Evolutionary conservation across 2,888 invertebrate genomes (phyloP), one percentile per base, ranked within the genome.

Genomic region (Acanthosepion pharaonis): DNA sequence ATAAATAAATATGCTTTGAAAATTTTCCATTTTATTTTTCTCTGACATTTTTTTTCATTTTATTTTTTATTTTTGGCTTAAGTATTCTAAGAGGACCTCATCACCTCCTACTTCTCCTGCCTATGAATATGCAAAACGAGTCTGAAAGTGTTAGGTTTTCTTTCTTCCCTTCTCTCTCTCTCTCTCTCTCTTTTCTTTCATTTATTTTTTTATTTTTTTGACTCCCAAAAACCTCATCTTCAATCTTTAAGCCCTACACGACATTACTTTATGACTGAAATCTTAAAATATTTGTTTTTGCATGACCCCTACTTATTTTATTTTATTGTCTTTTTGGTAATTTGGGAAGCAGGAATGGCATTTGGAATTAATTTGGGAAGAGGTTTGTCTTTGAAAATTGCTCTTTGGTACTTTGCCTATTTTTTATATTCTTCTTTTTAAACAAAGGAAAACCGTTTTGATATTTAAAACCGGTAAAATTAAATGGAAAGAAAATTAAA

Each of bases 31-130:
- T 78, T 78, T 59, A 3, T 59, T 59, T 59, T 59, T 23, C 20
- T 78, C 18, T 78, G 11, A n/a, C 8, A n/a, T 78, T 78, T 78
- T 78, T 9, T 78, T 78, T n/a, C n/a, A n/a, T n/a, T n/a, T n/a
- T n/a, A n/a, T n/a, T n/a, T 78, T n/a, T 78, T 15, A 78, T 78
- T 78, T 78, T n/a, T n/a, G 78, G n/a, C 78, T 78, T 78, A 78
- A 78, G 9, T 5, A 78, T 78, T 78, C n/a, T n/a, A n/a, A 78
- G n/a, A 33, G 5, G 59, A 4, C 23, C 59, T 59, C 59, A 23
- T 25, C n/a, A n/a, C n/a, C 78, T 25, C 25, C 28, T 64, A 23
- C 64, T 42, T 42, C 42, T n/a, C n/a, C 11, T 78, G n/a, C 0
- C 78, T n/a, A 78, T n/a, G 33, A 78, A 78, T n/a, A 78, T 78